Base-by-base conservation (phyloP, 2,888 invertebrate species). In the Bembecia ichneumoniformis region DNA sequence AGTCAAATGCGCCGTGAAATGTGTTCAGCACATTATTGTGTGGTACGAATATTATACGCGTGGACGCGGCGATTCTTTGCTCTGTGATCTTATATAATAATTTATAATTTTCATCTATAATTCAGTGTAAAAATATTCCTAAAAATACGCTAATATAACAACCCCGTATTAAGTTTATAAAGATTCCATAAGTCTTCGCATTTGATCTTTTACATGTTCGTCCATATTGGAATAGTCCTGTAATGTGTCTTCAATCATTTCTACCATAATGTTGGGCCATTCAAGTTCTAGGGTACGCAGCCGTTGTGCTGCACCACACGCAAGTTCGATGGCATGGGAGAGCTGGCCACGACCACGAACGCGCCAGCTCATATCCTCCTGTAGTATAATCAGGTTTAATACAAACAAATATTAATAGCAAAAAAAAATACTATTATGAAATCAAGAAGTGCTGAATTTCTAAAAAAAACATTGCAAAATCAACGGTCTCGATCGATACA, bases 141-240 rank as follows among this genome's bases (percentile, higher is more conserved):
- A 9, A 28, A 28, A 28, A 28, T 28, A 28, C 9, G 9, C 28
- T 28, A 28, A 9, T 28, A 28, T 28, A 28, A 28, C 28, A 28
- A 28, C 9, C 7, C 20, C 20, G 7, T 7, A 20, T 7, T 28
- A 28, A 9, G 40, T 40, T 59, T 66, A 79, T 60, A 77, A 59
- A 13, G 75, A 66, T 56, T 87, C 84, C 62, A 76, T 81, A 57
- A 90, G 75, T 75, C 88, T 78, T 61, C 86, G 83, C 76, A 91
- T 87, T 72, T 90, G 89, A 52, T 88, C 89, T 70, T 94, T 93
- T 78, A 95, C 92, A 71, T 96, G 96, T 51, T 89, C 81, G 68
- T 95, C 93, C 87, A 95, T 89, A 60, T 95, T 90, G n/a, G 93
- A 90, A 68, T 93, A 96, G 74, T 96, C 96, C 52, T 90, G 87